Conservation (phyloP, 2,888 invertebrate genomes). For the Apantesis nais region DNA sequence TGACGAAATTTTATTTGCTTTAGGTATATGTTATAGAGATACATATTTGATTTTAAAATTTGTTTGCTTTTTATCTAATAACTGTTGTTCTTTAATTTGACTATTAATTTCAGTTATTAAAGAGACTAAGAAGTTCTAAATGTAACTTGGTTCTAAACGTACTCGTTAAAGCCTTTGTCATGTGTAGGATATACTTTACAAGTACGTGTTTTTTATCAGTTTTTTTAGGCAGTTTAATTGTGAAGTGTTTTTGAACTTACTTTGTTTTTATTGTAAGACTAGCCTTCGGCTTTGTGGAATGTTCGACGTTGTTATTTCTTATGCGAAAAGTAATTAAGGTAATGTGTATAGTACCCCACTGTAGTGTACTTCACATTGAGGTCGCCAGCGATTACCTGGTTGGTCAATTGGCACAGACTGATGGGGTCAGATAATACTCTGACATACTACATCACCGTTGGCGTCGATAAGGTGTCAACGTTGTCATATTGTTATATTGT, state of each 20-base stretch:
- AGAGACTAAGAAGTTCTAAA: neutral
- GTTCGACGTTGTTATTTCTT: too few relatives aligned
- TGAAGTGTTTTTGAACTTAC: neutral
- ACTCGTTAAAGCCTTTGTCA: too few relatives aligned
- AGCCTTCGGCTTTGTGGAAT: neutral
- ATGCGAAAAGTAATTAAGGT: neutral
- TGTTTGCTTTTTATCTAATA: too few relatives aligned
- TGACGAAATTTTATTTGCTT: too few relatives aligned
- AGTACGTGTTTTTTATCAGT: neutral
- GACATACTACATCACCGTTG: neutral
- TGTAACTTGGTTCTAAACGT: neutral
- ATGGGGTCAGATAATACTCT: neutral
- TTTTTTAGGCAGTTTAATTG: neutral
- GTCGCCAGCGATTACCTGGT: neutral
- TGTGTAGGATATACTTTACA: neutral
- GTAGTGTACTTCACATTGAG: neutral
- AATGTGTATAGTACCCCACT: neutral
- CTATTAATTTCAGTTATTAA: neutral
- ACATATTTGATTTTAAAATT: too few relatives aligned
- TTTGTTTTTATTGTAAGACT: neutral
- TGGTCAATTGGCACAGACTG: neutral
- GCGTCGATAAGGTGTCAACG: neutral
- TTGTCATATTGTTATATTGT: too few relatives aligned
- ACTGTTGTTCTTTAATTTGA: too few relatives aligned
- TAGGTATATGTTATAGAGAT: too few relatives aligned